phyloP scores from a whole-genome alignment of 2,113 vertebrate species.

The Spea bombifrons region DNA sequence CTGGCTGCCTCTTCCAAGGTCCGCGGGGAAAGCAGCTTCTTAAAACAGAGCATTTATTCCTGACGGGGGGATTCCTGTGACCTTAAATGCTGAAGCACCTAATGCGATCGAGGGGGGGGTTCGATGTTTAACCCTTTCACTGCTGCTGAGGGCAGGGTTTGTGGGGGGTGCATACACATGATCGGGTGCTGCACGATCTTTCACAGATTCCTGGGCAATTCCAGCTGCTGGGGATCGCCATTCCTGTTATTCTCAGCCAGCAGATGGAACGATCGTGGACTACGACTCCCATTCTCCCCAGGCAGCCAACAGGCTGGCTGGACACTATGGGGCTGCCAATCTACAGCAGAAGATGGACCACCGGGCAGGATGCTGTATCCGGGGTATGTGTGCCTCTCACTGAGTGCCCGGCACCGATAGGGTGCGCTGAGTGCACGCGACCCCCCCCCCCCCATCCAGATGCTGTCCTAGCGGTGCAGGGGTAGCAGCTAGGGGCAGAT shows the following conservation, averaged over 20 bases:
- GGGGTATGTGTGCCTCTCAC: not conserved
- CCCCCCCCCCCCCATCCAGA: not conserved
- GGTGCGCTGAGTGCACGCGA: not conserved
- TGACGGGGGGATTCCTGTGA: constrained; percentile 16
- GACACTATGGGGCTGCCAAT: too few relatives aligned
- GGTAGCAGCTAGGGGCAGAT: not conserved
- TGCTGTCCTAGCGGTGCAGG: not conserved
- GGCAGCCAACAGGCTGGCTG: too few relatives aligned
- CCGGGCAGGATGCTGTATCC: too few relatives aligned
- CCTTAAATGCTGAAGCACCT: constrained; percentile 14
- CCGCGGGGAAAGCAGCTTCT: not conserved
- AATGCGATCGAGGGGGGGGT: not conserved
- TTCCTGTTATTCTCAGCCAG: not conserved
- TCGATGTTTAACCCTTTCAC: not conserved
- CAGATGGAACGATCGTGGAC: not conserved
- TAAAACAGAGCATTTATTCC: constrained; percentile 27
- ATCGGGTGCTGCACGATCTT: not conserved
- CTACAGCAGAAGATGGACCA: too few relatives aligned
- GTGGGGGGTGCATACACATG: not conserved
- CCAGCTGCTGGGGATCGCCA: not conserved
- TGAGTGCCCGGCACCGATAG: not conserved
- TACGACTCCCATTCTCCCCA: too few relatives aligned
- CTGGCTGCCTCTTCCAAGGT: constrained; percentile 3
- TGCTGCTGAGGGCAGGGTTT: not conserved
- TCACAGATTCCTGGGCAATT: not conserved